These are phyloP conservation scores for Odontamblyopus rebecca DNA, from an alignment of 2,797 vertebrate genomes.

Conservation along the genomic window DNA sequence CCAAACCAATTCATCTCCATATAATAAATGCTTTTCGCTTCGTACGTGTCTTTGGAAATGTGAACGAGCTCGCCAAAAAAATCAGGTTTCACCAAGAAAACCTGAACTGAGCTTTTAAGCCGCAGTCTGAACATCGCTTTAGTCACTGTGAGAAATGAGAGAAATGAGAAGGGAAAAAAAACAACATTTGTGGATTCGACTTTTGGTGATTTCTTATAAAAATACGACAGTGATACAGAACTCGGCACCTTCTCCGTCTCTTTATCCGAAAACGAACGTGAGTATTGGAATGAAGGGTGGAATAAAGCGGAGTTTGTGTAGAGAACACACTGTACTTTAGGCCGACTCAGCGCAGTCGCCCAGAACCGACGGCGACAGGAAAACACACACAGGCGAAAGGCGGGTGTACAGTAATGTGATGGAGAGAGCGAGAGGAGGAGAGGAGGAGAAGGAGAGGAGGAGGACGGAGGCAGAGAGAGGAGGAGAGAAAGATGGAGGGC, in stretches of 20 bases:
- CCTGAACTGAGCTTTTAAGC: too few relatives aligned
- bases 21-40: too few relatives aligned
- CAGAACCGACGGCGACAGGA: background rate
- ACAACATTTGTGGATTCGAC: background rate
- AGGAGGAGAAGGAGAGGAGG: background rate
- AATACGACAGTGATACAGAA: background rate
- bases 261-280: background rate
- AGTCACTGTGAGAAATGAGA: background rate
- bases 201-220: background rate
- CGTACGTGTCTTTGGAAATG: too few relatives aligned
- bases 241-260: too few relatives aligned
- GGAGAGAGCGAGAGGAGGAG: background rate
- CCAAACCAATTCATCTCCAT: too few relatives aligned
- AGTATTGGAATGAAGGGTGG: background rate
- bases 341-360: background rate
- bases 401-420: background rate
- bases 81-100: too few relatives aligned
- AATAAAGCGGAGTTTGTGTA: background rate
- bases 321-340: background rate
- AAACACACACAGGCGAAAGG: background rate
- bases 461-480: background rate
- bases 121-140: too few relatives aligned
- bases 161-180: too few relatives aligned
- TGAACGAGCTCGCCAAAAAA: too few relatives aligned
- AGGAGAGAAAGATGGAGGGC: background rate